Evolutionary conservation across 2,113 vertebrate genomes (phyloP), one percentile per base, ranked within the genome.

Genomic region (Polypterus bichir): DNA sequence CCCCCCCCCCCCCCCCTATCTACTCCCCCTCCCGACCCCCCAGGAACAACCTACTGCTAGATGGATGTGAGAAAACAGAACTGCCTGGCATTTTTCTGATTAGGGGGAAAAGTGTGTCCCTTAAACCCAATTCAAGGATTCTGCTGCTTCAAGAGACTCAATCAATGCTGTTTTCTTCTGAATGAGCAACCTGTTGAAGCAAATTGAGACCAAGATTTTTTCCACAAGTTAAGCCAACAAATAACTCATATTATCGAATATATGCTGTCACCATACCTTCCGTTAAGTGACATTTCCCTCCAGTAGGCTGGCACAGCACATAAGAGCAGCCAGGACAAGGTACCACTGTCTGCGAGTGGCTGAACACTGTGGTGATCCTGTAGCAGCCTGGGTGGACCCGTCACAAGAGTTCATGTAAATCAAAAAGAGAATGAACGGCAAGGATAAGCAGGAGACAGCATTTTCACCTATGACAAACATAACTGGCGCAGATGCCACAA

Each of bases 301-400:
- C 65, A 47, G 46, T 59, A 27, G 65, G 65, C 48, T 66, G 65
- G 9, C 65, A 66, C 49, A 66, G 61, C 11, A 66, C 49, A 7
- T 54, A 66, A 56, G 65, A 66, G 61, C 65, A 66, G 1, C 65
- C 61, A 3, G 10, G 46, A 45, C 65, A 66, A 9, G 65, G 60
- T 49, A 66, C 65, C 48, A 66, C 65, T 45, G 55, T 9, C 60
- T 66, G 65, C 48, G 65, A 60, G 48, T 66, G 65, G 9, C 65
- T 66, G 60, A 66, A 66, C 49, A 66, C 57, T 1, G 65, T 66
- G 45, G 65, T 62, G 61, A 66, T 66, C 61, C 65, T 49, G 57
- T 62, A 66, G 61, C 65, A 66, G 46, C 65, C 65, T 66, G 49
- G n/a, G 44, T 11, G 48, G 11, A 7, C 27, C 27, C 27, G 27